A percentile compares a stretch with the other conserved stretches of the same genome.
Conservation (phyloP, 2,888 invertebrate genomes). For the Ferrisia virgata region DNA sequence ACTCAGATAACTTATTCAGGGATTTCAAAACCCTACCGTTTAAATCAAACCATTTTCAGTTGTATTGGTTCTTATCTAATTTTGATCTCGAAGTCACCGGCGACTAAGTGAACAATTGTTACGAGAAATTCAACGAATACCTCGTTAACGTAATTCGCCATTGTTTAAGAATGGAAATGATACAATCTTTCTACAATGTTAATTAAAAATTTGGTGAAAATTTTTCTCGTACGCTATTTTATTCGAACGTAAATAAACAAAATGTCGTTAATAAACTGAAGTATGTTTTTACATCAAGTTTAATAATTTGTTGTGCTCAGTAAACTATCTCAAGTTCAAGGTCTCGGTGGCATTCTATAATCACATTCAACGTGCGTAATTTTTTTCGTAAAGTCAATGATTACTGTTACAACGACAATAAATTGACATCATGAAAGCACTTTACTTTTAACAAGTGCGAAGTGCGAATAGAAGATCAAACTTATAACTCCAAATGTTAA, state of each 20-base stretch:
- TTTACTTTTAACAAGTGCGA: too few species aligned
- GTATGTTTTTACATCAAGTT: neutral
- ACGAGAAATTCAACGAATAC: neutral
- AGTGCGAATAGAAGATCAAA: neutral
- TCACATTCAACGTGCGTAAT: neutral
- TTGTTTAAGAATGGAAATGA: neutral
- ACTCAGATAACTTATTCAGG: neutral
- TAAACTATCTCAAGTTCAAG: slow-evolving; percentile 4
- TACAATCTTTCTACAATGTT: neutral
- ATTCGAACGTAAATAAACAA: neutral
- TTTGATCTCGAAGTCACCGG: neutral
- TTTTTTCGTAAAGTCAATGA: slow-evolving; percentile 9
- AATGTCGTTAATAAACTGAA: neutral
- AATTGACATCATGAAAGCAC: neutral
- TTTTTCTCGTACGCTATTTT: neutral
- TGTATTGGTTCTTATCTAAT: neutral
- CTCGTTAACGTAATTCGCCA: neutral
- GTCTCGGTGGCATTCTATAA: neutral
- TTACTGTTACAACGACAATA: neutral
- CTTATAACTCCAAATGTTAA: neutral
- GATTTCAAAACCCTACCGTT: neutral
- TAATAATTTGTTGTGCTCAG: neutral
- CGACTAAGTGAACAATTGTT: neutral
- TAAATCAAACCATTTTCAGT: neutral
- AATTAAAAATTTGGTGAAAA: neutral